Base-by-base conservation (phyloP, 2,888 invertebrate species). In the Volucella bombylans region DNA sequence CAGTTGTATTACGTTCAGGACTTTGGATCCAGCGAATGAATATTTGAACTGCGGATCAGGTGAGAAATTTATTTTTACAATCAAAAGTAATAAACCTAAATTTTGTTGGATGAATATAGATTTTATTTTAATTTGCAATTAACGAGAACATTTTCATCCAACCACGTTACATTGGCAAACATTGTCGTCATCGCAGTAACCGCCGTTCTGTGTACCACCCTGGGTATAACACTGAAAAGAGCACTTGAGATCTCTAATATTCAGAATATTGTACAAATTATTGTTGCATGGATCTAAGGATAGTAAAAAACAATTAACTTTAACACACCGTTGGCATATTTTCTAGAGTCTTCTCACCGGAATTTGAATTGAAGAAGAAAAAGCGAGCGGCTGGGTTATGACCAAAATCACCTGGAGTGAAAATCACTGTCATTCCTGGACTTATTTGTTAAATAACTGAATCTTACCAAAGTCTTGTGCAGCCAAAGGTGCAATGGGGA, bases 201-300 rank as follows among this genome's bases (percentile, higher is more conserved):
- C 83, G 10, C 83, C 83, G 6, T 85, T 69, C 45, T 85, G 83
- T 4, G 38, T 38, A 4, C 80, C 80, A 15, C 50, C 83, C 71
- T 85, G 83, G 41, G 80, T 8, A 14, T 67, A 85, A 23, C 83
- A 85, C 11, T 85, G 83, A 8, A 85, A 10, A 23, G 83, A 80
- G 41, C 83, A 85, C 62, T 85, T 85, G 23, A 57, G 74, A 41
- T 85, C 80, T 10, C 80, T 15, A 15, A 80, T 80, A 8, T 55
- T 45, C 4, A 85, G n/a, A 0, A 74, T n/a, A n/a, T 14, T 50
- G 14, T 80, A 85, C 12, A 80, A 10, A 0, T 39, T 1, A 12
- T 85, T 85, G 1, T 31, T n/a, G 62, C 83, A 85, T 9, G 83
- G 83, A 80, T 85, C 83, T 83, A 10, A 0, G 45, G 59, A 43